Conservation (phyloP, 1,140 invertebrate genomes). For the Drosophila yakuba region DNA sequence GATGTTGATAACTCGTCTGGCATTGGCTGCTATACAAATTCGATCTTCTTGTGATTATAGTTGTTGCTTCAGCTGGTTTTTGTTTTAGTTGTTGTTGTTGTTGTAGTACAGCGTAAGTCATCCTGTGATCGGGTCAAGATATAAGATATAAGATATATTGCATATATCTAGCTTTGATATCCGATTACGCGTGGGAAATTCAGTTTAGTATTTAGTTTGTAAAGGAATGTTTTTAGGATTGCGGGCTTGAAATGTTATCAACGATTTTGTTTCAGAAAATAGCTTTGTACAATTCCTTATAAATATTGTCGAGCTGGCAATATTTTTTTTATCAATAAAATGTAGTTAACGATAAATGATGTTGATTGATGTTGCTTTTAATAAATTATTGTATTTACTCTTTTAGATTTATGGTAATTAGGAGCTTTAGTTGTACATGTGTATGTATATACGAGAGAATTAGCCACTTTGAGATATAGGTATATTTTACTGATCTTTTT, state of each 20-base stretch:
- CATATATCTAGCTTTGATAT: conserved; percentile 32
- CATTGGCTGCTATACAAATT: conserved; percentile 64
- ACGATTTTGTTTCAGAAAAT: neutral
- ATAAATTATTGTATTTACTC: conserved; percentile 4
- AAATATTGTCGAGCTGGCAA: conserved; percentile 9
- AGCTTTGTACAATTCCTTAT: conserved; percentile 1
- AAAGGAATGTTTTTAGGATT: neutral
- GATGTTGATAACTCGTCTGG: conserved; percentile 79
- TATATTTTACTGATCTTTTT: conserved; percentile 26
- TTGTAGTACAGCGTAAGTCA: conserved; percentile 44
- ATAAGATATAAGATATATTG: conserved; percentile 46
- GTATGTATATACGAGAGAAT: conserved; percentile 9
- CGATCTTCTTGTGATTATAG: conserved; percentile 57
- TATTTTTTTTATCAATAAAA: neutral
- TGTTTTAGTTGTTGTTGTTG: conserved; percentile 38
- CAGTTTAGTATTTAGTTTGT: conserved; percentile 2
- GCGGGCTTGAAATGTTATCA: neutral
- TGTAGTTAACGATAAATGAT: neutral
- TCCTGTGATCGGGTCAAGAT: conserved; percentile 53
- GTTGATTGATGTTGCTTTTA: conserved; percentile 2
- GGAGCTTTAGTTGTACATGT: conserved; percentile 35
- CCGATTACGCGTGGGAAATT: conserved; percentile 68
- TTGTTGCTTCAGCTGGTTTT: conserved; percentile 32
- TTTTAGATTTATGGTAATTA: conserved; percentile 21
- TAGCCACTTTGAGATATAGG: conserved; percentile 31